phyloP scores from a whole-genome alignment of 2,888 invertebrate genomes.

The Griposia aprilina region DNA sequence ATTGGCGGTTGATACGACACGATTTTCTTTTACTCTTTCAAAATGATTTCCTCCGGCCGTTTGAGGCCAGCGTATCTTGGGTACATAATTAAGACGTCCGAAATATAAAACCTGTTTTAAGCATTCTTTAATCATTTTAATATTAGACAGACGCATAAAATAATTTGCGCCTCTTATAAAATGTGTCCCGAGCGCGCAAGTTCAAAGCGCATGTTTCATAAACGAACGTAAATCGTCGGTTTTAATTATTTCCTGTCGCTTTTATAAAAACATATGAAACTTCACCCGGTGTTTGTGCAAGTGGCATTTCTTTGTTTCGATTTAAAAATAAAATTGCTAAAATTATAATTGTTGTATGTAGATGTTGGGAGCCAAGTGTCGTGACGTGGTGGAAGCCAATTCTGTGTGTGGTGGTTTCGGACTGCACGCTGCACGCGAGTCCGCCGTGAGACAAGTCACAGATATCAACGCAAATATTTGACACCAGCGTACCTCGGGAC shows the following conservation, averaged over 20 bases:
- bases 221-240: constrained; percentile 64
- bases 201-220: constrained; percentile 69
- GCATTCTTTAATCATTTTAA: constrained; percentile 59
- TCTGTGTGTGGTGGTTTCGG: constrained; percentile 25
- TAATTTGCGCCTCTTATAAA: constrained; percentile 66
- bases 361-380: constrained; percentile 56
- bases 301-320: constrained; percentile 65
- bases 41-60: constrained; percentile 25
- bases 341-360: constrained; percentile 67
- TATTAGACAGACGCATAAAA: constrained; percentile 61
- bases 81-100: constrained; percentile 24
- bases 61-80: constrained; percentile 10
- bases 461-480: constrained; percentile 32
- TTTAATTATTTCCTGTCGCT: constrained; percentile 71
- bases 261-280: constrained; percentile 59
- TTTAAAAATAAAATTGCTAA: constrained; percentile 68
- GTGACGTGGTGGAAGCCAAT: constrained; percentile 47
- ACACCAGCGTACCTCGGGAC: constrained; percentile 26
- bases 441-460: constrained; percentile 21
- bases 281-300: constrained; percentile 56
- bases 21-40: constrained; percentile 40
- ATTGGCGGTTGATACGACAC: constrained; percentile 49
- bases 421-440: constrained; percentile 30
- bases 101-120: constrained; percentile 58
- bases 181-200: constrained; percentile 57